Evolutionary conservation across 2,113 vertebrate species (phyloP), one percentile per base, ranked within the genome.

Genomic region (Chlorodrepanis virens): DNA sequence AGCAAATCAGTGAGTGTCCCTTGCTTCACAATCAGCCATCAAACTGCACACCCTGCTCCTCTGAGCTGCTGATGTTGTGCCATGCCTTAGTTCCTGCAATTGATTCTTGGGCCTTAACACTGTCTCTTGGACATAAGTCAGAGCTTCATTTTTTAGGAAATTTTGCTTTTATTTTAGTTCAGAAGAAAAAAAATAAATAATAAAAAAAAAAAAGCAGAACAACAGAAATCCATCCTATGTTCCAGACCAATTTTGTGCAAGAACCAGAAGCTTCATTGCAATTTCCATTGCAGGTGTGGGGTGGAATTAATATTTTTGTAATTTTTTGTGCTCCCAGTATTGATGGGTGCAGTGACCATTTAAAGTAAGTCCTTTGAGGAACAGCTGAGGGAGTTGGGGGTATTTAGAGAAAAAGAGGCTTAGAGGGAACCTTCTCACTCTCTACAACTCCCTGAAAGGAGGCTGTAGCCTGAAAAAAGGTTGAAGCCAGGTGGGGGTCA

Each of bases 341-440:
- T 40, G 1, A 0, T n/a, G 22, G 24, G 12, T 54, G 59, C 42
- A 63, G 50, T 53, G 25, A 69, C 42, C 12, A 40, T 33, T 56
- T 27, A 42, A 56, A 61, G 4, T 52, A n/a, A 75, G 63, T 27
- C 11, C n/a, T 22, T 0, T 13, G 24, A 83, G 28, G 39, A 53
- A 2, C 23, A 39, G n/a, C 33, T 81, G 33, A 59, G 52, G 14
- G 13, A 59, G 1, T 28, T 61, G 61, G 16, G 11, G 4, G 1
- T 60, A 18, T 63, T 69, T 37, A 24, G 56, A 28, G 40, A 33
- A 31, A 40, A 89, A 31, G 14, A 54, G 25, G 8, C 14, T 69
- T 16, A 31, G 17, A 3, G 4, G 4, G 11, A 6, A 19, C 12
- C 6, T 27, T 40, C 6, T 14, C 2, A 0, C 15, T 13, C n/a